Percentiles rank a stretch among this genome's conserved stretches.
phyloP scores from a whole-genome alignment of 2,797 vertebrate genomes.

The Otolemur crassicaudatus region DNA sequence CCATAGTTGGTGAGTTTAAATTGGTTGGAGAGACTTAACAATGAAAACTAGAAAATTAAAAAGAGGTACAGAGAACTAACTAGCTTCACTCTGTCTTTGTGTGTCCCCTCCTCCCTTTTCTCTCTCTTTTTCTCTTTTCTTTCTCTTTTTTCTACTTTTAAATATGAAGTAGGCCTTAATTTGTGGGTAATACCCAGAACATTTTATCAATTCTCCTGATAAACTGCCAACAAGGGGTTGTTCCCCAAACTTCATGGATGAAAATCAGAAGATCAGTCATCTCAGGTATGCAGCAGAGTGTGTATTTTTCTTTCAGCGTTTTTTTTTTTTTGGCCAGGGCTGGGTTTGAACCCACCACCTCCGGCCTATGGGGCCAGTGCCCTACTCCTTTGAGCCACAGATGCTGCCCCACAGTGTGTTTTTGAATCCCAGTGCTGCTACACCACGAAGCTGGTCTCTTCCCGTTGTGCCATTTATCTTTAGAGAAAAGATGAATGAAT shows the following conservation, averaged over 20 bases:
- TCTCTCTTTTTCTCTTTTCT: fast-evolving
- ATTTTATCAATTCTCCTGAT: not conserved
- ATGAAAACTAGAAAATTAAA: not conserved
- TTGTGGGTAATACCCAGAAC: fast-evolving
- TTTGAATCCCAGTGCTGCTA: not conserved
- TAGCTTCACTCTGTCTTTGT: fast-evolving
- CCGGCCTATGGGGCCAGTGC: no score
- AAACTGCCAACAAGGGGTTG: not conserved
- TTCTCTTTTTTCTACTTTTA: not conserved
- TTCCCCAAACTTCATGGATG: not conserved
- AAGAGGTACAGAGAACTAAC: no score
- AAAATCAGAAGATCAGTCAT: not conserved
- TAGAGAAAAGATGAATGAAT: not conserved
- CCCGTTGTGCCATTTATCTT: not conserved
- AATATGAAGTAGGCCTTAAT: not conserved
- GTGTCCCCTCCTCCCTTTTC: fast-evolving
- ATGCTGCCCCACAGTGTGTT: no score
- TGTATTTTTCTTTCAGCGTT: no score
- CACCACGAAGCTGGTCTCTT: not conserved
- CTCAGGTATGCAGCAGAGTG: not conserved
- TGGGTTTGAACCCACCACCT: no score
- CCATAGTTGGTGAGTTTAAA: not conserved
- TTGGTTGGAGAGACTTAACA: not conserved
- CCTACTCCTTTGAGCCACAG: no score
- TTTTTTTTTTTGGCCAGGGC: no score